phyloP scores from a whole-genome alignment of 2,888 invertebrate genomes.

The Lasioglossum vierecki region DNA sequence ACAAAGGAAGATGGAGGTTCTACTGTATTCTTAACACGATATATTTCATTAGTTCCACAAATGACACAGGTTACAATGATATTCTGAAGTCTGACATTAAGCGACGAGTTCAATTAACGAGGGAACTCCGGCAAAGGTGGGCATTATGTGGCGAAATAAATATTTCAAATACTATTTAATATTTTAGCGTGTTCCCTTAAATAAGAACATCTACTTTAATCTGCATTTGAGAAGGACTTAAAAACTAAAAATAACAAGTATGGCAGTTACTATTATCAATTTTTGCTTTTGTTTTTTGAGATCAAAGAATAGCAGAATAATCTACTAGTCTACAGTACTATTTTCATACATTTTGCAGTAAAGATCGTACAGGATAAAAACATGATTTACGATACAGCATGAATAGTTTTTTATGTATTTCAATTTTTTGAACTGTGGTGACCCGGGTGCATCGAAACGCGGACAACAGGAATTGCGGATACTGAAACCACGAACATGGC shows the following conservation, averaged over 20 bases:
- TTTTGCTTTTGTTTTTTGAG: not conserved
- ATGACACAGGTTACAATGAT: not conserved
- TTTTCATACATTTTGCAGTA: not conserved
- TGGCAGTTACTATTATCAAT: too few species aligned
- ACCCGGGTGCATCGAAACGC: not conserved
- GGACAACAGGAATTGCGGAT: not conserved
- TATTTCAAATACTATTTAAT: too few species aligned
- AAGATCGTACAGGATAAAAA: not conserved
- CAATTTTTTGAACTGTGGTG: not conserved
- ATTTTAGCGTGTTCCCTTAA: too few species aligned
- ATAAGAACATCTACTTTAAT: too few species aligned
- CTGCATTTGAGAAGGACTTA: too few species aligned
- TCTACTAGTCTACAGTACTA: not conserved
- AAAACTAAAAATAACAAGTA: too few species aligned
- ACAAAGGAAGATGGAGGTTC: too few species aligned
- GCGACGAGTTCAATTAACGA: too few species aligned
- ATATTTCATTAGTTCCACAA: not conserved
- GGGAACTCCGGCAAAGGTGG: too few species aligned
- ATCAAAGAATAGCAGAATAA: not conserved
- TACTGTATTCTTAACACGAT: too few species aligned
- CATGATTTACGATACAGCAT: too few species aligned
- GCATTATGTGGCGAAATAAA: too few species aligned
- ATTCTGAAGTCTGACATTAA: not conserved
- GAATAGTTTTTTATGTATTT: not conserved
- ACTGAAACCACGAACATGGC: not conserved